Base-by-base conservation (phyloP, 1,140 invertebrate genomes). In the Drosophila mayri region DNA sequence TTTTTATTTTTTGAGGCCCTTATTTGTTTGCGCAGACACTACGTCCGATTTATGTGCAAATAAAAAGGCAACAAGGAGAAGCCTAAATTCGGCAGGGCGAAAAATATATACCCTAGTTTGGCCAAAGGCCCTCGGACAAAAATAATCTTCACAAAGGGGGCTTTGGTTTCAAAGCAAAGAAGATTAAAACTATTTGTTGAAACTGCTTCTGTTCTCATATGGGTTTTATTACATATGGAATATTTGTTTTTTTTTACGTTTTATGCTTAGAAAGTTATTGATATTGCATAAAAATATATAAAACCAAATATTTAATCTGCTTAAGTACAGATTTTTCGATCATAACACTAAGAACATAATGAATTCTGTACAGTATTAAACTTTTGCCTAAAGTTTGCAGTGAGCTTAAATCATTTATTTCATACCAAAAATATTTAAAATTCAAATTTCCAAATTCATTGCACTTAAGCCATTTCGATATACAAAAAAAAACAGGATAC, bases 11-110 rank as follows among this genome's bases (percentile, higher is more conserved):
- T 66, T 46, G 50, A 70, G 72, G 46, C 50, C 72, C 73, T 79
- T 75, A 63, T 75, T 84, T 88, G 76, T 68, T 75, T 83, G 41
- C 70, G 54, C 67, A 60, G 60, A 54, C 68, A 58, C 40, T 72
- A 79, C 65, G 71, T 70, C 49, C 50, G 65, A 77, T 79, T 80
- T 77, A 84, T 81, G 85, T 71, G 40, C 50, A 79, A 62, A 63
- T 54, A 43, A 55, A 60, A 10, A 38, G 32, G 37, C 22, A 43
- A 57, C 58, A 52, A 46, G 32, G 52, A 52, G 50, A 35, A 30
- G 43, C 18, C 20, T 14, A 14, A 37, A 35, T 9, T 67, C 46
- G n/a, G 47, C 11, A 54, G 62, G 38, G 55, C 47, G 66, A 70
- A 52, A 22, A n/a, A 38, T 22, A 52, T 22, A 49, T 65, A 37